These are phyloP conservation scores for Eupsilia transversa DNA, from an alignment of 2,888 invertebrate species.

Conservation along the genomic window DNA sequence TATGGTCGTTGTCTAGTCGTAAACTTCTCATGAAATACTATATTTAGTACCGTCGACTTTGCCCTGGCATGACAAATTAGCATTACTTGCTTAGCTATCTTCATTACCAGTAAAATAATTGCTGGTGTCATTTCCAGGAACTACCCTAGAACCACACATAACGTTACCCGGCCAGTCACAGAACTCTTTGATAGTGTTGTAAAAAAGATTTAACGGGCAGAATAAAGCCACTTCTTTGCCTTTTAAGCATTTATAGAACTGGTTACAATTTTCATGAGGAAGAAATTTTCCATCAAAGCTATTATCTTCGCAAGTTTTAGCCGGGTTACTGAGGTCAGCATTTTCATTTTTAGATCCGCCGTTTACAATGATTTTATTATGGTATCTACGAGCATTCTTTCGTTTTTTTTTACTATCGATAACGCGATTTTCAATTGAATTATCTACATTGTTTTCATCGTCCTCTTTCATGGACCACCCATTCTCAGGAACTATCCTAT, in stretches of 20 bases:
- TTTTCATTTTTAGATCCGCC: background rate
- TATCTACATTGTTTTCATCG: slow-evolving; percentile 6
- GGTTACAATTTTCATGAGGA: slow-evolving; percentile 71
- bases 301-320: slow-evolving; percentile 64
- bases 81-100: slow-evolving; percentile 24
- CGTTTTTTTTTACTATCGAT: background rate
- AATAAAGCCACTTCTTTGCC: slow-evolving; percentile 56
- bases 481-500: slow-evolving; percentile 59
- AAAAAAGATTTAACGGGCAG: slow-evolving; percentile 63
- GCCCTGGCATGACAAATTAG: slow-evolving; percentile 63
- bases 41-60: slow-evolving; percentile 64
- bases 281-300: slow-evolving; percentile 62
- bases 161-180: slow-evolving; percentile 70
- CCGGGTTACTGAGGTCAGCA: slow-evolving; percentile 63
- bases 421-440: background rate
- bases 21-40: slow-evolving; percentile 70
- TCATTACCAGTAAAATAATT: slow-evolving; percentile 1
- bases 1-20: slow-evolving; percentile 74
- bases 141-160: slow-evolving; percentile 61
- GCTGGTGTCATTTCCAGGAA: slow-evolving; percentile 15
- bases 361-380: background rate
- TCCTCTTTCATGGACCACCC: background rate
- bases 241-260: slow-evolving; percentile 69
- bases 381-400: background rate
- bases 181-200: slow-evolving; percentile 63